Conservation (phyloP, 2,797 vertebrate genomes). For the Psittacula echo region DNA sequence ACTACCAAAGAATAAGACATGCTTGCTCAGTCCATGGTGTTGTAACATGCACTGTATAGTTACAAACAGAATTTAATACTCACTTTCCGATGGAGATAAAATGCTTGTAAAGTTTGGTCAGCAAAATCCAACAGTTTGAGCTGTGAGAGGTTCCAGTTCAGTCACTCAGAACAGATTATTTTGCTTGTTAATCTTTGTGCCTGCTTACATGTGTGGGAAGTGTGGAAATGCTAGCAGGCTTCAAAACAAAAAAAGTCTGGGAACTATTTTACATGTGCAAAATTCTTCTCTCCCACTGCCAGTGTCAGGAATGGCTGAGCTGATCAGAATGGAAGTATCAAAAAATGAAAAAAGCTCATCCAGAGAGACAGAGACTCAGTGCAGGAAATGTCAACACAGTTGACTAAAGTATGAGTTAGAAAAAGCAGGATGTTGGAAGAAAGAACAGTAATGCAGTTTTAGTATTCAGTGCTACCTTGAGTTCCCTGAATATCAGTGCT, state of each 20-base stretch:
- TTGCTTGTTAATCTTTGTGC: slow-evolving; percentile 21
- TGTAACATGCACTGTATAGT: neutral
- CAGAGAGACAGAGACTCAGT: neutral
- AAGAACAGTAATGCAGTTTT: neutral
- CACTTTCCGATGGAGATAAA: neutral
- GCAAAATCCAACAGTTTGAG: slow-evolving; percentile 14
- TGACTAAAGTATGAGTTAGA: neutral
- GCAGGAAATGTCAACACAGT: neutral
- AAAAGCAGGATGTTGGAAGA: neutral
- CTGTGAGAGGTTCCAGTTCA: neutral
- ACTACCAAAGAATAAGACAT: neutral
- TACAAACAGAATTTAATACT: neutral
- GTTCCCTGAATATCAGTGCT: neutral
- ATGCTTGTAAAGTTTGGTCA: neutral
- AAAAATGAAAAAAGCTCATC: neutral
- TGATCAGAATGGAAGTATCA: neutral
- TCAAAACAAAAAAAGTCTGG: slow-evolving; percentile 58
- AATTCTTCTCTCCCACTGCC: slow-evolving; percentile 13
- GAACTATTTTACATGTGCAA: slow-evolving; percentile 40
- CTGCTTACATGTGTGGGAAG: slow-evolving; percentile 53
- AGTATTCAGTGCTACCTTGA: neutral
- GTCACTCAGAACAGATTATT: slow-evolving; percentile 31
- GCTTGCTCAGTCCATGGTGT: neutral
- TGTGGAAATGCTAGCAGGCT: slow-evolving; percentile 48
- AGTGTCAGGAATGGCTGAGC: slow-evolving; percentile 27